Conservation (phyloP, 2,888 invertebrate species). For the Exephanes ischioxanthus region DNA sequence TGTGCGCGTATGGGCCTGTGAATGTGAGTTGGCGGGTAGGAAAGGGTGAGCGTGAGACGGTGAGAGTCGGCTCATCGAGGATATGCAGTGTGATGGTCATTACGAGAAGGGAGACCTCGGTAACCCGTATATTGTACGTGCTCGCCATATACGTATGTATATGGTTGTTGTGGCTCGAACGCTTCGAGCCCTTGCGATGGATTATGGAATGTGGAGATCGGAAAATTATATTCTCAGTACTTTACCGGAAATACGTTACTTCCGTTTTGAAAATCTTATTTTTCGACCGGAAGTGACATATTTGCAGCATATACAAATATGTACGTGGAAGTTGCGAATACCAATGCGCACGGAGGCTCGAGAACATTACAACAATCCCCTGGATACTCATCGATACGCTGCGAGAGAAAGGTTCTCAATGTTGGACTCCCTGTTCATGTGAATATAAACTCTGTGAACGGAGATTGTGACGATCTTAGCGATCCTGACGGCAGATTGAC, state of each 20-base stretch:
- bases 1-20: conserved; percentile 31
- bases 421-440: background rate
- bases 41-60: conserved; percentile 41
- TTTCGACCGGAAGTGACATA: too few species aligned
- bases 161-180: conserved; percentile 30
- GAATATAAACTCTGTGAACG: conserved; percentile 41
- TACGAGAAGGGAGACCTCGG: conserved; percentile 77
- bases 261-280: too few species aligned
- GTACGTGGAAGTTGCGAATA: conserved; percentile 33
- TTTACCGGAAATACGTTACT: too few species aligned
- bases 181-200: too few species aligned
- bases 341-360: conserved; percentile 42
- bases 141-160: conserved; percentile 24
- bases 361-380: conserved; percentile 55
- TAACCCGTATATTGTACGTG: conserved; percentile 78
- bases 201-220: background rate
- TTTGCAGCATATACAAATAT: background rate
- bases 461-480: conserved; percentile 27
- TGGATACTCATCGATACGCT: conserved; percentile 52
- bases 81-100: conserved; percentile 79
- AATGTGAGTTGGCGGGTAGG: conserved; percentile 50
- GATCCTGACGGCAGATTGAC: conserved; percentile 53
- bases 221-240: too few species aligned
- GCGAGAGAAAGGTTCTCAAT: conserved; percentile 5
- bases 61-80: conserved; percentile 72